phyloP scores from a whole-genome alignment of 2,888 invertebrate genomes.

The Merodon equestris region DNA sequence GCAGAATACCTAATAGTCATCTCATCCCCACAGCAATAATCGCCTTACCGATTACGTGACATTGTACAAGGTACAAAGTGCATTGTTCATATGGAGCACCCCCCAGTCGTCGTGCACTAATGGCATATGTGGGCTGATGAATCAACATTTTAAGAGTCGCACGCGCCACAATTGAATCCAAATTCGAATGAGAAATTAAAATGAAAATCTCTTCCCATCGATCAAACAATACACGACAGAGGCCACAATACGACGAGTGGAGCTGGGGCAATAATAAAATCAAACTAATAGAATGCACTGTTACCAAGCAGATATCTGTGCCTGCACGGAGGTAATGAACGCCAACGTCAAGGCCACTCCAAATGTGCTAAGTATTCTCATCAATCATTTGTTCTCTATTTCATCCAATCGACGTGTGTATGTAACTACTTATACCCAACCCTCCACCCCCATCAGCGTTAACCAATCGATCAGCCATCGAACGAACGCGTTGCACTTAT shows the following conservation, averaged over 20 bases:
- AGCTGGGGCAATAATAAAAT: too few relatives aligned
- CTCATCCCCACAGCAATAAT: too few relatives aligned
- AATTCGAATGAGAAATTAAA: neutral
- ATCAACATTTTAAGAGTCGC: slow-evolving; percentile 23
- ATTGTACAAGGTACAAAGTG: too few relatives aligned
- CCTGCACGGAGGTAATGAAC: slow-evolving; percentile 48
- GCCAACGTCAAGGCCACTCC: slow-evolving; percentile 61
- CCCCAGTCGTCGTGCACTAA: slow-evolving; percentile 8
- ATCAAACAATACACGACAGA: slow-evolving; percentile 17
- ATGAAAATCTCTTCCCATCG: slow-evolving; percentile 33
- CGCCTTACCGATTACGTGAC: too few relatives aligned
- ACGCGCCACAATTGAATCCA: slow-evolving; percentile 28
- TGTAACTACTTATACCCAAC: too few relatives aligned
- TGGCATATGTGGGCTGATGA: slow-evolving; percentile 21
- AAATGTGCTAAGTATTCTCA: slow-evolving; percentile 62
- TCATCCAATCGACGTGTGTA: too few relatives aligned
- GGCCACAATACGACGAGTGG: too few relatives aligned
- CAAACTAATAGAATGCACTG: slow-evolving; percentile 38
- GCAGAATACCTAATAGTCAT: too few relatives aligned
- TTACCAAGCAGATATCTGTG: slow-evolving; percentile 40
- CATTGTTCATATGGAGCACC: too few relatives aligned
- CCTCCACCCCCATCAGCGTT: slow-evolving; percentile 16
- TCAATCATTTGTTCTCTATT: slow-evolving; percentile 59
- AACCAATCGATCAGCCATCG: neutral
- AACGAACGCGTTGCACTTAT: slow-evolving; percentile 46